Base-by-base conservation (phyloP, 2,113 vertebrate genomes). In the Leuciscus idus region DNA sequence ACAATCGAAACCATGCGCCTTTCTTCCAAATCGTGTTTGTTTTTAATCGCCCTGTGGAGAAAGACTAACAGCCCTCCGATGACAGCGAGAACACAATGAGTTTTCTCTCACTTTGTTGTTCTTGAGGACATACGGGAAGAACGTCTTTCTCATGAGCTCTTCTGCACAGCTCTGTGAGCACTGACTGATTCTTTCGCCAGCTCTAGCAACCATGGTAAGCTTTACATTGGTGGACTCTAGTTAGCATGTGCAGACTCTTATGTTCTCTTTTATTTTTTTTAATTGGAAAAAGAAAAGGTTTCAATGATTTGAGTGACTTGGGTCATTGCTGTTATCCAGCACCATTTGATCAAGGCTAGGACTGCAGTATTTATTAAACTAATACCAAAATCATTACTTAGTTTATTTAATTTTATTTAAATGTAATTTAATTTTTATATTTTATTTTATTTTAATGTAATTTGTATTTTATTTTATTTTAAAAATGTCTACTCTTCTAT, bases 21-120 rank as follows among this genome's bases (percentile, higher is more conserved):
- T 72, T n/a, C 72, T 19, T 28, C 26, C 84, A 70, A 39, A 23
- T 21, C 6, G 30, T 36, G 50, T 78, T 78, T 78, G 75, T 57
- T 78, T 78, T 78, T 57, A 36, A 30, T 57, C 75, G 6, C 50
- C 28, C 75, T 57, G 75, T 0, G 75, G 28, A 36, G 66, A 70
- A 70, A 78, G 30, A 39, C 52, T 12, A 19, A n/a, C 50, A 79
- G 52, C 19, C 76, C 21, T 59, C 10, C 30, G 21, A 55, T 59
- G 76, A 13, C 52, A 13, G n/a, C 10, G 33, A 33, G 50, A 78
- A 33, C 50, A 55, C 50, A 57, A 23, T 77, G 17, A 12, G 36
- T 72, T 72, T 12, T 21, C 68, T 23, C 4, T 39, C 4, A 11
- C 19, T 39, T 39, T 70, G 68, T 59, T 78, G 30, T 36, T 78